Evolutionary conservation across 1,140 invertebrate species (phyloP).

Genomic region (Leptinotarsa lineolata): DNA sequence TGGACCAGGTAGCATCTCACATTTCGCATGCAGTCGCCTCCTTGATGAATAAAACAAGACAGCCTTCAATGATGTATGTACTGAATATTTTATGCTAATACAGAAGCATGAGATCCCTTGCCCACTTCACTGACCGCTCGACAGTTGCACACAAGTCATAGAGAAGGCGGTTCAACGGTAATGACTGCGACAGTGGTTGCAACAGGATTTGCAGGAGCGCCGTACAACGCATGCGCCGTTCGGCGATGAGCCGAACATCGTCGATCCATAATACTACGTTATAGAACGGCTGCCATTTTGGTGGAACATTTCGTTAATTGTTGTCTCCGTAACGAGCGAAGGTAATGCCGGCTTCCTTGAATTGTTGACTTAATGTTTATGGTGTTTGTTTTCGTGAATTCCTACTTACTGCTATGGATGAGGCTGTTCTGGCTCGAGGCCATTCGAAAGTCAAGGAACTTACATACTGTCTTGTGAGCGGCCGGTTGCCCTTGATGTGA

Average conservation of each 20-base stretch:
- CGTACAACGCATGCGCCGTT: not conserved
- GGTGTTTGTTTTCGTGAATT: not conserved
- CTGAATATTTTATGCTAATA: too few species aligned
- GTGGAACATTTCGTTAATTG: constrained; percentile 39
- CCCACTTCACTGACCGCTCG: too few species aligned
- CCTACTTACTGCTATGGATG: not conserved
- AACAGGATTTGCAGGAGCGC: constrained; percentile 14
- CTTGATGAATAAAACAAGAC: too few species aligned
- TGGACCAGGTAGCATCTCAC: too few species aligned
- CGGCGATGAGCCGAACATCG: constrained; percentile 1
- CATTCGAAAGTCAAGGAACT: not conserved
- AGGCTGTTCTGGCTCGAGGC: not conserved
- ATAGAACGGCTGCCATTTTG: constrained; percentile 40
- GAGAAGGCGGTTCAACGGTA: constrained; percentile 13
- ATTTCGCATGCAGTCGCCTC: too few species aligned
- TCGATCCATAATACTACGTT: constrained; percentile 33
- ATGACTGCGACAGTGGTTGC: constrained; percentile 30
- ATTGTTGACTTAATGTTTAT: not conserved
- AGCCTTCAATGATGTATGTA: too few species aligned
- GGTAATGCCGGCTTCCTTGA: constrained; percentile 1
- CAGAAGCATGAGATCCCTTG: too few species aligned
- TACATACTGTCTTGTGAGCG: not conserved
- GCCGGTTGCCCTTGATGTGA: not conserved
- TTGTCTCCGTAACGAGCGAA: constrained; percentile 20
- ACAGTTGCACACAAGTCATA: too few species aligned